phyloP scores from a whole-genome alignment of 2,797 vertebrate genomes.

The Gobio occitaniae region DNA sequence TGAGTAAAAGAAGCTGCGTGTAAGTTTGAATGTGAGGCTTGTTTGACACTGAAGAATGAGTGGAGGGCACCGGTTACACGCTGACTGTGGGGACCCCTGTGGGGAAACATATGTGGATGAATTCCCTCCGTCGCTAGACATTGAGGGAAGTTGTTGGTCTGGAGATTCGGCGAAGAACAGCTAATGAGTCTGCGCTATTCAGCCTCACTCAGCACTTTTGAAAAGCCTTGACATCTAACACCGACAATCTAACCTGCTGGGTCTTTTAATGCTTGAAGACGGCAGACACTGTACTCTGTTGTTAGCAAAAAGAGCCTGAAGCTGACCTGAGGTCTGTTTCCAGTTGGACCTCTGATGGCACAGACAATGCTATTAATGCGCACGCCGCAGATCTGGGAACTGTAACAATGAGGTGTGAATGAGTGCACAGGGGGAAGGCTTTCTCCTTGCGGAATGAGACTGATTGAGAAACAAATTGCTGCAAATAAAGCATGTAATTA shows the following conservation, averaged over 20 bases:
- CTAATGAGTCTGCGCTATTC: constrained; percentile 33
- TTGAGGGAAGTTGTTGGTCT: constrained; percentile 24
- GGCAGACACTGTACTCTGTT: constrained; percentile 44
- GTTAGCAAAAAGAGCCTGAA: constrained; percentile 23
- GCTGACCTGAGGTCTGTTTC: constrained; percentile 44
- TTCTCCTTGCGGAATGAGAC: constrained; percentile 87
- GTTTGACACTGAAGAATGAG: constrained; percentile 56
- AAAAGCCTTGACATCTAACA: constrained; percentile 38
- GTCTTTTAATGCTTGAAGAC: constrained; percentile 18
- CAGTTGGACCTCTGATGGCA: constrained; percentile 7
- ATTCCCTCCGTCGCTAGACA: constrained; percentile 17
- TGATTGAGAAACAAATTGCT: constrained; percentile 98
- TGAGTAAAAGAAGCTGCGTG: constrained; percentile 32
- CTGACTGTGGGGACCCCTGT: constrained; percentile 48
- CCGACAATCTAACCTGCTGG: constrained; percentile 48
- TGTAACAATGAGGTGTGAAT: constrained; percentile 84
- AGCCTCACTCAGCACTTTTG: constrained; percentile 46
- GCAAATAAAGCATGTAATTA: constrained; percentile 99
- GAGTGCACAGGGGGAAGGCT: constrained; percentile 81
- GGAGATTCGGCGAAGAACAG: constrained; percentile 1
- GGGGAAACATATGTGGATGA: constrained; percentile 42
- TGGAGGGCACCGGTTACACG: constrained; percentile 36
- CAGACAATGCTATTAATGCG: constrained; percentile 40
- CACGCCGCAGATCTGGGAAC: constrained; percentile 70
- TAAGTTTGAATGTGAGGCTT: constrained; percentile 48